Conservation (phyloP, 2,888 invertebrate genomes). For the Plebejus argus region DNA sequence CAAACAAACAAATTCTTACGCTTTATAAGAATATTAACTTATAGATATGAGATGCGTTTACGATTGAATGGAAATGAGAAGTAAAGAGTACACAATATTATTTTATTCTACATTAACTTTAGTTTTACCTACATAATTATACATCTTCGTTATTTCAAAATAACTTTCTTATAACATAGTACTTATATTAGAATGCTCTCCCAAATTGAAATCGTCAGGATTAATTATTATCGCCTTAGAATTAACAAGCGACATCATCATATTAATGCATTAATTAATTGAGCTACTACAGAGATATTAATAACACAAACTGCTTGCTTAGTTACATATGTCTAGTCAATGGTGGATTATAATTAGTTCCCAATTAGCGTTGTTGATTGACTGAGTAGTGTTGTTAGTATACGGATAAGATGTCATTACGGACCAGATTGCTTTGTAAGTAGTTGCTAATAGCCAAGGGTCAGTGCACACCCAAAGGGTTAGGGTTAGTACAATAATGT, state of each 20-base stretch:
- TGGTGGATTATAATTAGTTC: not conserved
- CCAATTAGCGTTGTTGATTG: not conserved
- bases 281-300: not conserved
- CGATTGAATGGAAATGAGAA: too few species aligned
- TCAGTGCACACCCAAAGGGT: not conserved
- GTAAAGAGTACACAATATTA: too few species aligned
- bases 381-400: not conserved
- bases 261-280: not conserved
- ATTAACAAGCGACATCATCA: not conserved
- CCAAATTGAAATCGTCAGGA: not conserved
- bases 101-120: too few species aligned
- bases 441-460: not conserved
- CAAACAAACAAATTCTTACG: too few species aligned
- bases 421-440: not conserved
- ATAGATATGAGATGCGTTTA: too few species aligned
- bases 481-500: too few species aligned
- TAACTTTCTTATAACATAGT: too few species aligned
- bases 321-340: not conserved
- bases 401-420: not conserved
- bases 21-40: too few species aligned
- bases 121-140: too few species aligned
- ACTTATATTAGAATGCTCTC: not conserved
- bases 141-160: too few species aligned
- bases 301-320: not conserved
- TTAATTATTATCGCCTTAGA: not conserved